Evolutionary conservation across 2,888 invertebrate species (phyloP), one percentile per base, ranked within the genome.

Genomic region (Megastigmus dorsalis): DNA sequence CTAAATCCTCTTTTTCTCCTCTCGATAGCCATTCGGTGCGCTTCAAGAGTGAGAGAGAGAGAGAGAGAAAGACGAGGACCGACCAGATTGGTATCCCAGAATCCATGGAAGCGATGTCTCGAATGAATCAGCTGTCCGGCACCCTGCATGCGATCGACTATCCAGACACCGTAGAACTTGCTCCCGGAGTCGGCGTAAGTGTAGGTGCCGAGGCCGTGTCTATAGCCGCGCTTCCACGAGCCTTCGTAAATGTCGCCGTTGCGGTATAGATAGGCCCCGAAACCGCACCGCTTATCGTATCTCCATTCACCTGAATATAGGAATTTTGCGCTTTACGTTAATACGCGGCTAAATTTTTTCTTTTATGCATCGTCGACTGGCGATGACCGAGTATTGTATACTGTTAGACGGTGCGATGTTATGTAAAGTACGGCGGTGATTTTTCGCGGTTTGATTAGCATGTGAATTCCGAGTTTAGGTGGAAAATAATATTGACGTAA

Each of bases 241-340:
- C 95, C 95, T 84, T 95, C 93, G 85, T 95, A 95, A 38, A 92
- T 91, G 84, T 95, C 95, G 0, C 93, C 93, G 83, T 95, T 95
- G 0, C 92, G 90, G 80, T 93, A 93, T 81, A 90, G 90, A 82
- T 95, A 95, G 2, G 91, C 91, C 0, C 95, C 95, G 78, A 93
- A 93, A 0, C 95, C 95, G 81, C 95, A 93, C 78, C 93, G 91
- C 18, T 88, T 80, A 72, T 94, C 94, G 69, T 91, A 91, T 77
- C 91, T 90, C 95, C 95, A 95, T 79, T 92, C 91, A 0, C 94
- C 86, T 88, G 66, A 20, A 43, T n/a, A n/a, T n/a, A n/a, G n/a
- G n/a, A n/a, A n/a, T n/a, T n/a, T n/a, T n/a, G n/a, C n/a, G n/a
- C n/a, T n/a, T n/a, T n/a, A n/a, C n/a, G n/a, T n/a, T n/a, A n/a